phyloP scores from a whole-genome alignment of 2,888 invertebrate species.

The Linnaemya vulpina region DNA sequence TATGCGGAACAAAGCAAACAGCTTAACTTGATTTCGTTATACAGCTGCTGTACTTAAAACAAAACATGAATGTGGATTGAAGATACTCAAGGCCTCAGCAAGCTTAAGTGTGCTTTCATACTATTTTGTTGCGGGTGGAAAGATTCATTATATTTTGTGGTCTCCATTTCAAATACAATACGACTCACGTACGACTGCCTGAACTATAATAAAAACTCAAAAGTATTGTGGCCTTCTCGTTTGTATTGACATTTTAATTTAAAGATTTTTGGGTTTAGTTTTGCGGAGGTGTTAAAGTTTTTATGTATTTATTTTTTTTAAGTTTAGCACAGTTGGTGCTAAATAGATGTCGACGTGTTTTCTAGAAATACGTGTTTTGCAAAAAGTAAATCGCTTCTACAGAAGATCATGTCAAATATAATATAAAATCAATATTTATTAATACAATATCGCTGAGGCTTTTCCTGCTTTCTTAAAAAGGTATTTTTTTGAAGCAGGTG shows the following conservation, averaged over 20 bases:
- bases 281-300: not conserved
- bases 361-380: not conserved
- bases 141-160: constrained; percentile 36
- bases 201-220: not conserved
- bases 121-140: constrained; percentile 20
- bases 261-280: not conserved
- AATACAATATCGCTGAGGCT: too few species aligned
- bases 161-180: constrained; percentile 18
- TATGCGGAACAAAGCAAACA: not conserved
- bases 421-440: too few species aligned
- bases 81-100: not conserved
- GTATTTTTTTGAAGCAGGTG: too few species aligned
- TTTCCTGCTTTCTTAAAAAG: too few species aligned
- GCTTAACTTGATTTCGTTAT: not conserved
- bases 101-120: constrained; percentile 21
- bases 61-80: constrained; percentile 17
- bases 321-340: too few species aligned
- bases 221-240: constrained; percentile 4
- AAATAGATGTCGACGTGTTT: too few species aligned
- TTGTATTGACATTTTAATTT: constrained; percentile 25
- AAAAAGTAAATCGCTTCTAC: not conserved
- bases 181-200: not conserved
- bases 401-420: too few species aligned
- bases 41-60: not conserved
- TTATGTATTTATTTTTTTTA: too few species aligned